phyloP scores from a whole-genome alignment of 2,113 vertebrate species.

The Taurulus bubalis region DNA sequence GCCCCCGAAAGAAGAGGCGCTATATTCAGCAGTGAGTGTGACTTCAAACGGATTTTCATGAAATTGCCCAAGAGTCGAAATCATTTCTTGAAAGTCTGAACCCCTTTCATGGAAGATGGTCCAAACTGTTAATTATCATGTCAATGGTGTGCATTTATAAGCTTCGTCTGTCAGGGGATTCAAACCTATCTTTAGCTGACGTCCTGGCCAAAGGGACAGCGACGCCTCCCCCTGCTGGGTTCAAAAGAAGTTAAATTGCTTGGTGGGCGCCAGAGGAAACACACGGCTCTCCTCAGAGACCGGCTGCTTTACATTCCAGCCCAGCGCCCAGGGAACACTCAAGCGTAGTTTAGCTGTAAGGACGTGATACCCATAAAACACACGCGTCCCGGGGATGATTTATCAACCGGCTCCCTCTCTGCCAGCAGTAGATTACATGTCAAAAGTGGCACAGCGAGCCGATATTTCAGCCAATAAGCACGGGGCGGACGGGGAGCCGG shows the following conservation, averaged over 20 bases:
- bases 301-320: slow-evolving; percentile 58
- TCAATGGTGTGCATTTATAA: not conserved
- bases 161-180: slow-evolving; percentile 3
- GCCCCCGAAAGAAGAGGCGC: not conserved
- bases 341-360: slow-evolving; percentile 61
- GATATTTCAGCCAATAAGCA: slow-evolving; percentile 78
- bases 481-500: slow-evolving; percentile 12
- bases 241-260: slow-evolving; percentile 14
- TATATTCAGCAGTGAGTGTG: not conserved
- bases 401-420: slow-evolving; percentile 57
- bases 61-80: not conserved
- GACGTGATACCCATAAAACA: slow-evolving; percentile 72
- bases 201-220: not conserved
- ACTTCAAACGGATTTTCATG: not conserved
- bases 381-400: slow-evolving; percentile 52
- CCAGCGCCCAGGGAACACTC: slow-evolving; percentile 53
- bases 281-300: slow-evolving; percentile 21
- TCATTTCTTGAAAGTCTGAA: not conserved
- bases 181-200: slow-evolving; percentile 9
- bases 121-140: not conserved
- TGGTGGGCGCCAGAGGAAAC: slow-evolving; percentile 38
- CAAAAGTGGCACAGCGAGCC: slow-evolving; percentile 70
- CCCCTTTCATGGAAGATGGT: not conserved
- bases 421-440: slow-evolving; percentile 78
- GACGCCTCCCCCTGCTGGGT: not conserved